phyloP scores from a whole-genome alignment of 2,888 invertebrate genomes.

The Sylvicola cinctus region DNA sequence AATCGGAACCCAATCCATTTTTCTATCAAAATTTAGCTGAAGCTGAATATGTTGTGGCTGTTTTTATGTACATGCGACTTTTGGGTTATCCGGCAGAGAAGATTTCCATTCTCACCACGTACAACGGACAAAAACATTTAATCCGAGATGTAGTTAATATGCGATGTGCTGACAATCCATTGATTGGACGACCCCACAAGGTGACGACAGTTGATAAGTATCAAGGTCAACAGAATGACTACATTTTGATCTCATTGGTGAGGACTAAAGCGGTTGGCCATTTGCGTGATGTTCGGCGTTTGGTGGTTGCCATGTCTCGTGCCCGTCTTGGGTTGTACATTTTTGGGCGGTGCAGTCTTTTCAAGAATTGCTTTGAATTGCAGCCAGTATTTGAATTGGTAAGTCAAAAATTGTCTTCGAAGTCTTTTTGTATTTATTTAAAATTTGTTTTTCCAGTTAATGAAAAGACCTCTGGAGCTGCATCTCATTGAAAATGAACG shows the following conservation, averaged over 20 bases:
- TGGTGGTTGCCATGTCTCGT: constrained; percentile 95
- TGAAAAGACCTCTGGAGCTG: constrained; percentile 58
- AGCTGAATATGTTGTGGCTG: constrained; percentile 88
- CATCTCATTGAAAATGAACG: constrained; percentile 61
- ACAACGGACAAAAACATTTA: constrained; percentile 97
- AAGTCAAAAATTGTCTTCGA: constrained; percentile 9
- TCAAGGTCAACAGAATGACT: constrained; percentile 99
- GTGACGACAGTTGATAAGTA: constrained; percentile 96
- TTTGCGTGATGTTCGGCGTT: constrained; percentile 82
- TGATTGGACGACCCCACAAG: constrained; percentile 85
- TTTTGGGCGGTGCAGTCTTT: constrained; percentile 80
- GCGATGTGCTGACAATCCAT: constrained; percentile 82
- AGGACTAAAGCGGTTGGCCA: constrained; percentile 96
- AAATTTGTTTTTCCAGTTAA: constrained; percentile 35
- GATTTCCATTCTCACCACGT: constrained; percentile 94
- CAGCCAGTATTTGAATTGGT: constrained; percentile 87
- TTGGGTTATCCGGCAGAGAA: constrained; percentile 92
- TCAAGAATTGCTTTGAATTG: constrained; percentile 92
- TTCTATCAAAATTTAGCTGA: constrained; percentile 93
- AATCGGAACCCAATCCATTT: constrained; percentile 93
- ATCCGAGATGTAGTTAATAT: constrained; percentile 88
- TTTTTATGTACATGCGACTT: constrained; percentile 96
- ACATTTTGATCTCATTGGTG: constrained; percentile 87
- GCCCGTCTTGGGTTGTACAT: constrained; percentile 92
- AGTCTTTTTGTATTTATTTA: not conserved